phyloP scores from a whole-genome alignment of 2,888 invertebrate species.

The Caenorhabditis angaria region DNA sequence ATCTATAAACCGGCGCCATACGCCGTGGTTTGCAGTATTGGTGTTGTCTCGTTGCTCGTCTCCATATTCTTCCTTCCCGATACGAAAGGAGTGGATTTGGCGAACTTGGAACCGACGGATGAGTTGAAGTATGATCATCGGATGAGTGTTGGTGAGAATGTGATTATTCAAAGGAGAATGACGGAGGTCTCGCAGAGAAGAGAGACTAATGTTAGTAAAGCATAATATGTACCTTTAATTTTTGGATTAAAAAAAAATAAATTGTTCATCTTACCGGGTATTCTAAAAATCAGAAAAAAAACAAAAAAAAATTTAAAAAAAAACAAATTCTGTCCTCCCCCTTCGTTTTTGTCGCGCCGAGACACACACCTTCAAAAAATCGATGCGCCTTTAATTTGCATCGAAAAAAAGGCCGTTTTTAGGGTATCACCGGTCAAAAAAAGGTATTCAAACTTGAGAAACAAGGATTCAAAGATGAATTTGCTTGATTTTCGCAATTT shows the following conservation, averaged over 20 bases:
- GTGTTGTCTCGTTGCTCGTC: constrained; percentile 43
- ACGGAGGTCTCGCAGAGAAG: background rate
- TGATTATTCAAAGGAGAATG: constrained; percentile 5
- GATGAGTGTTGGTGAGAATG: constrained; percentile 12
- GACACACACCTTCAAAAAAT: too few species aligned
- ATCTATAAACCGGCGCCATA: constrained; percentile 47
- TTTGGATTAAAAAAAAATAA: background rate
- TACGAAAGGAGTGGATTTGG: constrained; percentile 54
- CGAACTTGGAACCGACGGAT: constrained; percentile 21
- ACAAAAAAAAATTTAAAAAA: background rate
- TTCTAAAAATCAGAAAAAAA: background rate
- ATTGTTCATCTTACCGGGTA: background rate
- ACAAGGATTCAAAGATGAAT: too few species aligned
- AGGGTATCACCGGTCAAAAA: too few species aligned
- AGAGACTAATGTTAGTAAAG: constrained; percentile 1
- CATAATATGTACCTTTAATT: too few species aligned
- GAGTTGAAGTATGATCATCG: constrained; percentile 16
- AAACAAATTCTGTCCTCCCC: too few species aligned
- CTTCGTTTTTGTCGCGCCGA: too few species aligned
- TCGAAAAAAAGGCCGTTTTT: too few species aligned
- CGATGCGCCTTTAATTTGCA: too few species aligned
- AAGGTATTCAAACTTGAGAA: too few species aligned
- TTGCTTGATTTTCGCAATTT: too few species aligned
- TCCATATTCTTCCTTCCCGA: constrained; percentile 50
- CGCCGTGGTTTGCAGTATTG: constrained; percentile 47